Base-by-base conservation (phyloP, 2,797 vertebrate species). In the Molossus molossus region DNA sequence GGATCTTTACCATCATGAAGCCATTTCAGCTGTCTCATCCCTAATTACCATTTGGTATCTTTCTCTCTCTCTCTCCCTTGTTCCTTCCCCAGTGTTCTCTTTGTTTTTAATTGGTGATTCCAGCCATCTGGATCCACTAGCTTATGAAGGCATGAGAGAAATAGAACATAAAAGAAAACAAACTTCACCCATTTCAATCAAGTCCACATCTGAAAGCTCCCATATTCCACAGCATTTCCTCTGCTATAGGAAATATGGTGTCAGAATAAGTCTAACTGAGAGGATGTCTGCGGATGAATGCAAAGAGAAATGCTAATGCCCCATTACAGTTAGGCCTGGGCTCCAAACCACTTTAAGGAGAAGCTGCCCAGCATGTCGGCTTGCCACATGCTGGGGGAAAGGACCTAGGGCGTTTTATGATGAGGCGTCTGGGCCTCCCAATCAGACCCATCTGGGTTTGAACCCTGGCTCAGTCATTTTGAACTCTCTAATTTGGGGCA, bases 1-100 rank as follows among this genome's bases (percentile, higher is more conserved):
- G 97, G 97, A 98, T 97, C 95, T 29, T 70, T 96, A 88, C 95
- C 98, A 98, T 98, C 98, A 93, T 98, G 98, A 98, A 98, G 94
- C 97, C 85, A 98, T 98, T 98, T 98, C 94, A 97, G 97, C 97
- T 98, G 97, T 98, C 98, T 98, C 96, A 97, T 98, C 95, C 96
- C 91, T 98, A 98, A 98, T 98, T 98, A 97, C 98, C 90, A 50
- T 72, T 98, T 96, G 97, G 96, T 98, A 94, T 98, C 97, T 98
- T 96, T 97, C 95, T 96, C 53, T 91, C 87, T 91, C 87, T 85
- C 17, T 57, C 83, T 92, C 84, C 89, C 96, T 96, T 65, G 95
- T 97, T 81, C 93, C 95, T 97, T 97, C 70, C 77, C 79, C 89
- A 82, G 96, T 27, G 15, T 90, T 97, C 90, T 96, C 97, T 98